Evolutionary conservation across 2,113 vertebrate species (phyloP), one percentile per base, ranked within the genome.

Genomic region (Forbesichthys papilliferus): DNA sequence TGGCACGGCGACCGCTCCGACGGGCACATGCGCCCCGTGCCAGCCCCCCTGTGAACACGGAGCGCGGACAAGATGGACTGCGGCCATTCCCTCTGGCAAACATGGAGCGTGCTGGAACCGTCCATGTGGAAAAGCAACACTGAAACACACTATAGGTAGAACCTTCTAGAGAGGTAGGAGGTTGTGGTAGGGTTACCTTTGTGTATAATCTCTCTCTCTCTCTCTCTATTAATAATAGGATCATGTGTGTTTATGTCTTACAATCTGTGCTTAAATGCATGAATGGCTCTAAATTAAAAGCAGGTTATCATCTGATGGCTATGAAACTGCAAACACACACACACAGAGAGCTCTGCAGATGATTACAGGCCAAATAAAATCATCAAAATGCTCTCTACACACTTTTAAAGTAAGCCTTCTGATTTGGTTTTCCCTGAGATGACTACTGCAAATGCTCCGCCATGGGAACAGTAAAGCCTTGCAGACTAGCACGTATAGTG

Each of bases 71-170:
- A 64, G 54, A 33, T 36, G 57, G 70, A 54, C 71, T 74, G 80
- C 75, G 33, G 73, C 53, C 18, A 65, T 2, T 1, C 14, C 11
- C 0, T 56, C 69, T 71, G 63, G 74, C 75, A 69, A 64, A 57
- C 52, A 27, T 18, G 0, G 47, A 68, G 66, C 62, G 34, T 85
- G 82, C 80, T 79, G 81, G 75, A 86, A 83, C 75, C 27, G 68
- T 69, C 54, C 61, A 68, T 63, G 54, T 52, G 0, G 3, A 48
- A 62, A 27, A 2, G 20, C 20, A 20, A 20, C 59, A 74, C 27
- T 61, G 46, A 42, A 74, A 68, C 65, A 48, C 16, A 16, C 16
- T 16, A 16, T 16, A 16, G 16, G 16, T 16, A 16, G 16, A 16
- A 16, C 16, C 16, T 16, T 10, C 20, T 52, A n/a, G 65, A 7